Evolutionary conservation across 2,888 invertebrate genomes (phyloP).

Genomic region (Atethmia centrago): DNA sequence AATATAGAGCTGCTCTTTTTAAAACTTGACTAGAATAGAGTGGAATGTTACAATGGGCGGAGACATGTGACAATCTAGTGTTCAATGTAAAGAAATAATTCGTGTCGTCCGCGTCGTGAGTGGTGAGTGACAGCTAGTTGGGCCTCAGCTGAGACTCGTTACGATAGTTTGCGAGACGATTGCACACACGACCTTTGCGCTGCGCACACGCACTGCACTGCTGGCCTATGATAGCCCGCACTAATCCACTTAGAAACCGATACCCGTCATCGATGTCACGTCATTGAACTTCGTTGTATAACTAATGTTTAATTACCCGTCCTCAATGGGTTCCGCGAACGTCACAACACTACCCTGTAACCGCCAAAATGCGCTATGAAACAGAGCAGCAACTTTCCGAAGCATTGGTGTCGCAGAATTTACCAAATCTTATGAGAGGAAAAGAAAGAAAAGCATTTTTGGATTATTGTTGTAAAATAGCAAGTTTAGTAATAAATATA

Average conservation of each 20-base stretch:
- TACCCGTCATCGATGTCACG: conserved; percentile 69
- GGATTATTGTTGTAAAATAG: too few species aligned
- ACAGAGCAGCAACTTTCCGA: too few species aligned
- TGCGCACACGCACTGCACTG: conserved; percentile 73
- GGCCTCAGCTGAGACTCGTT: conserved; percentile 55
- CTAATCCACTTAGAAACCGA: conserved; percentile 80
- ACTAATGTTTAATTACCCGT: conserved; percentile 56
- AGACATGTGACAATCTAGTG: conserved; percentile 58
- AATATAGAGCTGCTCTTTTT: conserved; percentile 28
- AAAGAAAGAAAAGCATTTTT: too few species aligned
- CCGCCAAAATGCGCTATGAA: too few species aligned
- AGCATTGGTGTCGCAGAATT: too few species aligned
- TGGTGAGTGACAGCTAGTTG: conserved; percentile 72
- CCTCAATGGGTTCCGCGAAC: conserved; percentile 61
- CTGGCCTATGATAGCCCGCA: conserved; percentile 79
- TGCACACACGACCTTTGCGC: conserved; percentile 78
- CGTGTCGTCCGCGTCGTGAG: conserved; percentile 61
- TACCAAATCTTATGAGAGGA: too few species aligned
- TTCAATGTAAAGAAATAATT: conserved; percentile 65
- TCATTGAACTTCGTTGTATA: conserved; percentile 71
- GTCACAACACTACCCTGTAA: conserved; percentile 40
- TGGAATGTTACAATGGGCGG: conserved; percentile 12
- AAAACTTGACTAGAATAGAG: conserved; percentile 16
- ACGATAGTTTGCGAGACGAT: conserved; percentile 71
- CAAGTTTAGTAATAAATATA: too few species aligned